Evolutionary conservation across 2,113 vertebrate species (phyloP).

Genomic region (Tetraodon nigroviridis): DNA sequence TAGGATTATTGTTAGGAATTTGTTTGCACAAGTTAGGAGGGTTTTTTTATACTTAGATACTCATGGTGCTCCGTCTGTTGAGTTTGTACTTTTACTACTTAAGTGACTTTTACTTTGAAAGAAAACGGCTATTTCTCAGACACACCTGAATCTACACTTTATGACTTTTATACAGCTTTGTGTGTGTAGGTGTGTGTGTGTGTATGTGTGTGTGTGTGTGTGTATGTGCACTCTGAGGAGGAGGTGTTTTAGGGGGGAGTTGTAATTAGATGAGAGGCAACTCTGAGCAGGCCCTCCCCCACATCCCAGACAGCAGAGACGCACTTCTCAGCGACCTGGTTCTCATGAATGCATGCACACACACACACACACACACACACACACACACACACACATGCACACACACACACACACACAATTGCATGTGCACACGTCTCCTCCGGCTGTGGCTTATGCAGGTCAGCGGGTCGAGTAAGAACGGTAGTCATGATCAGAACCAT

Average conservation of each 20-base stretch:
- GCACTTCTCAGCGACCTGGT: conserved; percentile 38
- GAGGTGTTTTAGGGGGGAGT: background rate
- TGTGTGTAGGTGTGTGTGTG: conserved; percentile 14
- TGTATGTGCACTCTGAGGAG: conserved; percentile 10
- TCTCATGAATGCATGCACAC: conserved; percentile 26
- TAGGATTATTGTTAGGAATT: too few relatives aligned
- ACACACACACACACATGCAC: background rate
- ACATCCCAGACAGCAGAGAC: conserved; percentile 44
- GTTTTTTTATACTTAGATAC: too few relatives aligned
- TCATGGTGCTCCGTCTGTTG: background rate
- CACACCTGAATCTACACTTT: conserved; percentile 21
- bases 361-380: conserved; percentile 9
- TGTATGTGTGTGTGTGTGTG: conserved; percentile 6
- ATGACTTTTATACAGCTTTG: conserved; percentile 9
- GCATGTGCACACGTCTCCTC: conserved; percentile 22
- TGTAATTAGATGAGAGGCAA: conserved; percentile 59
- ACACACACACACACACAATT: background rate
- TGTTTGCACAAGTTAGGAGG: too few relatives aligned
- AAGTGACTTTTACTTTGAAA: conserved; percentile 20
- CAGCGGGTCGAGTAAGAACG: conserved; percentile 51
- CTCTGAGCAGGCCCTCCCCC: conserved; percentile 48
- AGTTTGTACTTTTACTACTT: conserved; percentile 8
- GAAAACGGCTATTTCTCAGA: too few relatives aligned
- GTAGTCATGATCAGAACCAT: conserved; percentile 59
- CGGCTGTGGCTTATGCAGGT: conserved; percentile 51